Conservation (phyloP, 2,888 invertebrate genomes). For the Polylopha cassiicola region DNA sequence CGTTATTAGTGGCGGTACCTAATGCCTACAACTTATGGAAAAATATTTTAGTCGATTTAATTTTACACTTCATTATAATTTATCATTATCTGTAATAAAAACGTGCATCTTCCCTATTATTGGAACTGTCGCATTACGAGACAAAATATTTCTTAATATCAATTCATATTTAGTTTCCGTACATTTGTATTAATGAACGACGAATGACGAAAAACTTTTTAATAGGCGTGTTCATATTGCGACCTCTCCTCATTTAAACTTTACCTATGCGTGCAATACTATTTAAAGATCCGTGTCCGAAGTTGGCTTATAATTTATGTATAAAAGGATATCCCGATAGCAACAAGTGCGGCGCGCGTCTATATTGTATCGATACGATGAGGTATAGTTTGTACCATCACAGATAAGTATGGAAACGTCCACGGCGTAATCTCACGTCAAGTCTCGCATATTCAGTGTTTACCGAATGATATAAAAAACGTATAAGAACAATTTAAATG, state of each 20-base stretch:
- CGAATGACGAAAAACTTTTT: conserved; percentile 7
- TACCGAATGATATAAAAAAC: conserved; percentile 48
- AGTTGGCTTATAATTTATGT: conserved; percentile 13
- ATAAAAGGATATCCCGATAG: neutral
- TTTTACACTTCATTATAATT: no score
- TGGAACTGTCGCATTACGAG: conserved; percentile 13
- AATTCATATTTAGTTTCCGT: conserved; percentile 7
- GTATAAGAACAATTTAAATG: conserved; percentile 53
- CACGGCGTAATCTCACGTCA: conserved; percentile 10
- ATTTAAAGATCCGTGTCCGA: conserved; percentile 8
- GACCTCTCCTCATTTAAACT: conserved; percentile 3
- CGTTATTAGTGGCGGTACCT: no score
- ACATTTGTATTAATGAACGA: conserved; percentile 6
- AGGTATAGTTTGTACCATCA: conserved; percentile 18
- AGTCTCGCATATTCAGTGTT: conserved; percentile 28
- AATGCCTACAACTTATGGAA: no score
- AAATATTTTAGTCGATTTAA: no score
- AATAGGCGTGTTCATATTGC: conserved; percentile 6
- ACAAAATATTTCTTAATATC: conserved; percentile 10
- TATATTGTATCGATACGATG: conserved; percentile 13
- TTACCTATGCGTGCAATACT: conserved; percentile 15
- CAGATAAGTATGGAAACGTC: conserved; percentile 16
- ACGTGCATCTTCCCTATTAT: no score
- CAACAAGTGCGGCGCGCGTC: neutral
- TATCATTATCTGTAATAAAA: conserved; percentile 8